phyloP scores from a whole-genome alignment of 2,888 invertebrate genomes.

The Slavum lentiscoides region DNA sequence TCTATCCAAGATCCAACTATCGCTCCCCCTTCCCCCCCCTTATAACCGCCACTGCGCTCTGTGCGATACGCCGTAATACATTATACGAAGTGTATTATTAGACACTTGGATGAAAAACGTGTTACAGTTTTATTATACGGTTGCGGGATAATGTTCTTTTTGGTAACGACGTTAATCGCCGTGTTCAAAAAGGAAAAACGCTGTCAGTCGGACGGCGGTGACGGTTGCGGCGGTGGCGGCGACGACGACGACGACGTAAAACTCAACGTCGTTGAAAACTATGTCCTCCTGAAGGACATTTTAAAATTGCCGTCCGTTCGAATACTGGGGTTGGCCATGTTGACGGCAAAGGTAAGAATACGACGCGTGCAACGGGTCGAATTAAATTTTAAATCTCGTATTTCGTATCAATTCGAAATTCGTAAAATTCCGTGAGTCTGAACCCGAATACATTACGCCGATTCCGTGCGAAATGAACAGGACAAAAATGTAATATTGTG shows the following conservation, averaged over 20 bases:
- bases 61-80: no score
- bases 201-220: slow-evolving; percentile 57
- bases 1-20: no score
- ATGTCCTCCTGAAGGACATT: slow-evolving; percentile 79
- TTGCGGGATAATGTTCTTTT: slow-evolving; percentile 90
- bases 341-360: slow-evolving; percentile 65
- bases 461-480: no score
- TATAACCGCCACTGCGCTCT: no score
- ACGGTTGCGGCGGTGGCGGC: background rate
- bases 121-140: slow-evolving; percentile 83
- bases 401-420: no score
- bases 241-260: slow-evolving; percentile 24
- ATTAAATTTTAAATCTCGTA: background rate
- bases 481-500: no score
- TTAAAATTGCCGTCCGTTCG: slow-evolving; percentile 80
- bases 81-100: no score
- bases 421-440: background rate
- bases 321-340: slow-evolving; percentile 74
- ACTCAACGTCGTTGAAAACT: slow-evolving; percentile 69
- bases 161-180: slow-evolving; percentile 75
- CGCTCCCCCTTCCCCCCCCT: no score
- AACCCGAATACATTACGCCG: no score
- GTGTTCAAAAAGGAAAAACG: slow-evolving; percentile 56
- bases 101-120: background rate
- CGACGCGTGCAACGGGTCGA: background rate